Percentiles rank a stretch among this genome's conserved stretches.
These are phyloP conservation scores for Drymodes brunneopygia DNA, from an alignment of 2,113 vertebrate genomes.

Conservation along the genomic window DNA sequence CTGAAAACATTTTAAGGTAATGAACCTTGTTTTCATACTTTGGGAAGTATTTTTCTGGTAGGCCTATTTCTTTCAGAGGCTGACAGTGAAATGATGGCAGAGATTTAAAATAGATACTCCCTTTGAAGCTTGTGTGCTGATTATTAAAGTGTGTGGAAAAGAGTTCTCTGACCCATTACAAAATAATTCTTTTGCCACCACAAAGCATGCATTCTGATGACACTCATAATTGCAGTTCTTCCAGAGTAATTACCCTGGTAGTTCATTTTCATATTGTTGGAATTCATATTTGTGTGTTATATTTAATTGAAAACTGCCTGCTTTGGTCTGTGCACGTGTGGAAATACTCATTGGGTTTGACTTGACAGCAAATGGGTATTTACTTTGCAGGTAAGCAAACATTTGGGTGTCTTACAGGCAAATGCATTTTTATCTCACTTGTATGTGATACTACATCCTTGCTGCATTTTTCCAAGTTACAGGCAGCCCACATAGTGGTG, in stretches of 20 bases:
- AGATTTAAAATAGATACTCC: not conserved
- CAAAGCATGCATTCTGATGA: not conserved
- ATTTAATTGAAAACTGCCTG: slow-evolving; percentile 37
- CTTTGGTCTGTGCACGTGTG: not conserved
- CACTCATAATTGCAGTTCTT: slow-evolving; percentile 30
- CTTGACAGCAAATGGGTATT: not conserved
- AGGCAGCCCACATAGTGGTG: not conserved
- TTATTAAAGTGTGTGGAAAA: not conserved
- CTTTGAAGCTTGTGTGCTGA: not conserved
- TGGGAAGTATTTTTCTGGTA: not conserved
- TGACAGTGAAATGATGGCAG: not conserved
- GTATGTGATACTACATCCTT: not conserved
- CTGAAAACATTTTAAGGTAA: not conserved
- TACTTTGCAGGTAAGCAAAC: not conserved
- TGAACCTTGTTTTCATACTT: not conserved
- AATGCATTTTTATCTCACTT: not conserved
- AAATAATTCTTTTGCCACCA: slow-evolving; percentile 18
- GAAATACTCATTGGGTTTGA: not conserved
- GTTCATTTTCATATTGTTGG: slow-evolving; percentile 34
- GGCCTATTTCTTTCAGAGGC: not conserved
- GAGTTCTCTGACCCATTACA: not conserved
- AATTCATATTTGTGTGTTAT: slow-evolving; percentile 27
- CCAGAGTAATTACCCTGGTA: slow-evolving; percentile 4
- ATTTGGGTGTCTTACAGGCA: not conserved
- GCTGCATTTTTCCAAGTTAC: not conserved